These are phyloP conservation scores for Xestia c-nigrum DNA, from an alignment of 2,888 invertebrate species.

Conservation along the genomic window DNA sequence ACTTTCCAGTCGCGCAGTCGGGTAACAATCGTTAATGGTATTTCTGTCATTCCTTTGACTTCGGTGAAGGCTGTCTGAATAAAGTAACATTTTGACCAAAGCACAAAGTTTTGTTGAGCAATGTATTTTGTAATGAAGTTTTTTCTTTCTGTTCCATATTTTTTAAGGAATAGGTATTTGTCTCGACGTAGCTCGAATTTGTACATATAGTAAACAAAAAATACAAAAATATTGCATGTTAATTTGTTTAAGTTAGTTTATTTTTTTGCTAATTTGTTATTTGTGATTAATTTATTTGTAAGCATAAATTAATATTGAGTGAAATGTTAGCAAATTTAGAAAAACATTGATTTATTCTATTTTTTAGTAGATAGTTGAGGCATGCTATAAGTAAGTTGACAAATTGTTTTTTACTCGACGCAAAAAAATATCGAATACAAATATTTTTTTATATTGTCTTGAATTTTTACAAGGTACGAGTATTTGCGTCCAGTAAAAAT, in stretches of 20 bases:
- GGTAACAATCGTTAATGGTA: background rate
- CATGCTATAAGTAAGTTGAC: constrained; percentile 35
- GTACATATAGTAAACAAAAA: constrained; percentile 66
- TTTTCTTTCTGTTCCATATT: constrained; percentile 18
- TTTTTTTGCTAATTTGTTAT: constrained; percentile 51
- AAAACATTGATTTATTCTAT: constrained; percentile 28
- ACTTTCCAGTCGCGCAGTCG: background rate
- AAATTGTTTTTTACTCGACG: constrained; percentile 52
- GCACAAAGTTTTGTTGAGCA: constrained; percentile 70
- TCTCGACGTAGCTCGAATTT: constrained; percentile 55
- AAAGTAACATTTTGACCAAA: constrained; percentile 65
- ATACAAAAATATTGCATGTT: constrained; percentile 69
- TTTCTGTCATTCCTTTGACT: constrained; percentile 46
- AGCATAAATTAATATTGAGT: constrained; percentile 30
- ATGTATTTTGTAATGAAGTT: constrained; percentile 22
- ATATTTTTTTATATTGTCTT: constrained; percentile 9
- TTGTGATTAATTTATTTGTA: constrained; percentile 44
- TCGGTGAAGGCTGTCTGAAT: constrained; percentile 49
- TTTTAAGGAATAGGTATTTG: constrained; percentile 18
- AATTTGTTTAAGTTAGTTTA: constrained; percentile 44
- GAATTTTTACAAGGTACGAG: constrained; percentile 17
- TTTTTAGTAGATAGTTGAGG: constrained; percentile 24
- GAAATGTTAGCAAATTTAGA: constrained; percentile 42
- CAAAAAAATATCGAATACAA: constrained; percentile 28
- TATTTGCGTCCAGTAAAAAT: constrained; percentile 63